Conservation (phyloP, 92 coral and sea anemone species). For the Montipora capitata region DNA sequence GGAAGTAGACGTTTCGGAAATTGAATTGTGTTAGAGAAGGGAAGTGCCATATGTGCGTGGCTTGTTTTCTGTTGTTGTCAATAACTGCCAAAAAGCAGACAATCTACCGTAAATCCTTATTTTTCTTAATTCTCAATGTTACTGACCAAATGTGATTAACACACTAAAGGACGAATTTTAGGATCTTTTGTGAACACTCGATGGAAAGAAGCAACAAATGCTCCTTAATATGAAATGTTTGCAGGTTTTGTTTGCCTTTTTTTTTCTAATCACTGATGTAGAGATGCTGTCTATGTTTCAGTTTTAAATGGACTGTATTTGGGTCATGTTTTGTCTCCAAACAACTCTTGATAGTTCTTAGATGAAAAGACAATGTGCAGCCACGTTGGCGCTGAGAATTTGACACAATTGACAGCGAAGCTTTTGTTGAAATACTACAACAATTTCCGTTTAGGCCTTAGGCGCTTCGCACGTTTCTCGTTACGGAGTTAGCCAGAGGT, state of each 20-base stretch:
- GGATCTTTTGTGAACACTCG: background rate
- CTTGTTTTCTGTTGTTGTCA: constrained; percentile 2
- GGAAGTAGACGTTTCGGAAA: constrained; percentile 12
- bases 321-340: constrained; percentile 30
- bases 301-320: background rate
- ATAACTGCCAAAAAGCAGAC: constrained; percentile 29
- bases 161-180: background rate
- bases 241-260: no score
- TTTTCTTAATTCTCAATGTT: background rate
- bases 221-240: no score
- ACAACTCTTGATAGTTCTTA: constrained; percentile 17
- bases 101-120: background rate
- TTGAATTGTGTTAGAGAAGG: constrained; percentile 24
- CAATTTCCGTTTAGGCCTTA: no score
- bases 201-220: no score
- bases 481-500: no score
- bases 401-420: background rate
- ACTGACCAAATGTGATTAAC: background rate
- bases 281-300: background rate
- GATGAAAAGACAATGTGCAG: constrained; percentile 10
- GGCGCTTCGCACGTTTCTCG: no score
- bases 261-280: no score
- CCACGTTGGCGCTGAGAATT: constrained; percentile 13
- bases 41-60: constrained; percentile 21
- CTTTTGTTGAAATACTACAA: background rate